Evolutionary conservation across 1,140 invertebrate species (phyloP), one percentile per base, ranked within the genome.

Genomic region (Drosophila takahashii): DNA sequence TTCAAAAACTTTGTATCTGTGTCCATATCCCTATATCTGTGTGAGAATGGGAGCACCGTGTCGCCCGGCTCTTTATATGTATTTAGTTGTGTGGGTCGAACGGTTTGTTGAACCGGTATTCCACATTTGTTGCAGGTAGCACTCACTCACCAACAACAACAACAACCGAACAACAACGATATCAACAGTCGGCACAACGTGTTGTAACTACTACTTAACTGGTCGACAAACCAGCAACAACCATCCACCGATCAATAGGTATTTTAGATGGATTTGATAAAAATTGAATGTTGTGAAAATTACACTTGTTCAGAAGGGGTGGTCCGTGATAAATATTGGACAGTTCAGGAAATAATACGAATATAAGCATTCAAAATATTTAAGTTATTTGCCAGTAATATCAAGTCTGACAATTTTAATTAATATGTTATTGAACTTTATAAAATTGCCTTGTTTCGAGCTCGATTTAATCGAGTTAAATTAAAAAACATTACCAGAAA

Each of bases 1-100:
- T 66, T 70, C 64, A 65, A 67, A 50, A 8, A 7, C 18, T n/a
- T 1, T 45, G 18, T 54, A 36, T 36, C 51, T 48, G 39, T 60
- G 36, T 42, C 26, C 34, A 4, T 18, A 34, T 48, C 15, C 22
- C 32, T 62, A 37, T 59, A 52, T 61, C 53, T 69, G 64, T 27
- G 62, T 65, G 84, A 87, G 84, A 87, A 87, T 67, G 81, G 58
- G 81, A 80, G 77, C 74, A 85, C 69, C 77, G 53, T 79, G 72
- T 74, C 52, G 81, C 45, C 44, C 58, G 64, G 54, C 66, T 53
- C 32, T 59, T 18, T 45, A 50, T 53, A 22, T 48, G 69, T 59
- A 39, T 66, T 32, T 61, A 16, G 29, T n/a, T 71, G 59, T 79
- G 65, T 64, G 61, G 73, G 57, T 78, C 65, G 66, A 54, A 61